A percentile compares a stretch with the other conserved stretches of the same genome.
These are phyloP conservation scores for Chelidonichthys spinosus DNA, from an alignment of 2,797 vertebrate genomes.

Conservation along the genomic window DNA sequence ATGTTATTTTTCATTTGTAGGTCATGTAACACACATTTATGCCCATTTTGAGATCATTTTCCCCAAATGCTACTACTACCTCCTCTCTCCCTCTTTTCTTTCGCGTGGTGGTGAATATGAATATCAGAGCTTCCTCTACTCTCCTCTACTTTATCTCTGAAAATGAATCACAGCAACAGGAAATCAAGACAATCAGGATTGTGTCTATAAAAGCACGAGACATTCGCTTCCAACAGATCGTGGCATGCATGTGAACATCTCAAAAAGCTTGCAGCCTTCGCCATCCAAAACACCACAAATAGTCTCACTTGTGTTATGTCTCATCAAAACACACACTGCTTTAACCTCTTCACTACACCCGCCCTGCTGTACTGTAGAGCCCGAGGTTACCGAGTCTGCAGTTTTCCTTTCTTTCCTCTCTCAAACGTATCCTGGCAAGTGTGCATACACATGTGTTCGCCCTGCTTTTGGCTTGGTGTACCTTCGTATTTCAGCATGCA, in stretches of 20 bases:
- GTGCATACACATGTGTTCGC: conserved; percentile 5
- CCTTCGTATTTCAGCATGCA: conserved; percentile 10
- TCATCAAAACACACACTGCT: conserved; percentile 8
- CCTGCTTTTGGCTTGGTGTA: background rate
- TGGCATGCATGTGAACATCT: background rate
- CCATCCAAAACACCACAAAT: background rate
- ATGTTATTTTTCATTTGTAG: too few relatives aligned
- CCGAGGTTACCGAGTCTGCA: background rate
- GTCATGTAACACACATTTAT: background rate
- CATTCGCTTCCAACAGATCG: background rate
- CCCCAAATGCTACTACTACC: conserved; percentile 49
- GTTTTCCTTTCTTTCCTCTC: conserved; percentile 13
- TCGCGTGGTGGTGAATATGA: conserved; percentile 52
- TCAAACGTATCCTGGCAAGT: conserved; percentile 7
- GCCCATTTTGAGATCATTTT: background rate
- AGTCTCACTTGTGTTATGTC: conserved; percentile 7
- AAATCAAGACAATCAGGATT: background rate
- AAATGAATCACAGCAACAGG: background rate
- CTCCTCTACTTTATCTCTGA: conserved; percentile 2
- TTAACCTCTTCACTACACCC: conserved; percentile 26
- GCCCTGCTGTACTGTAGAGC: conserved; percentile 9
- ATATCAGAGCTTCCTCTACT: conserved; percentile 37
- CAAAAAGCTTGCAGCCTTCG: background rate
- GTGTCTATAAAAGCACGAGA: background rate
- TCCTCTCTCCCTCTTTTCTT: conserved; percentile 13